phyloP scores from a whole-genome alignment of 23 tunicate genomes.

The Trididemnum nubilum region DNA sequence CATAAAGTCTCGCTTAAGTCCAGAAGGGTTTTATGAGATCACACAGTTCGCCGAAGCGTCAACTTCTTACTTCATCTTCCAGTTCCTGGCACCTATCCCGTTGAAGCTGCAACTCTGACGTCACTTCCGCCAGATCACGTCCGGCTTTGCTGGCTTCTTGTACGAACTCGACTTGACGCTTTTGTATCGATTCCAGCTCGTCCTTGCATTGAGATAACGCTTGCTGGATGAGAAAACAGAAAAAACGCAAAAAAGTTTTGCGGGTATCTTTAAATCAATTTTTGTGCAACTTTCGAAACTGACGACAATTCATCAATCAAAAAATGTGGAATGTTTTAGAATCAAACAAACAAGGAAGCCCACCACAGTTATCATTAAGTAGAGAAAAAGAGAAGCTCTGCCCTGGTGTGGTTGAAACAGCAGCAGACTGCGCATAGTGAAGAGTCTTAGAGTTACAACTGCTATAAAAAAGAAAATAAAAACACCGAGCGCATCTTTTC shows the following conservation, averaged over 20 bases:
- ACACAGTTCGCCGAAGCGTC: not conserved
- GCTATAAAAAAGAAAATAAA: no score
- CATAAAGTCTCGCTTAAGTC: no score
- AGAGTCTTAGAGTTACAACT: no score
- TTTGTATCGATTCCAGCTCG: constrained; percentile 63
- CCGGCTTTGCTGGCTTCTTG: constrained; percentile 53
- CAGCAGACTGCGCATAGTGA: no score
- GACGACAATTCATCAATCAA: not conserved
- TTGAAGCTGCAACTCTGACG: constrained; percentile 58
- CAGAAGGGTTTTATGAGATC: no score
- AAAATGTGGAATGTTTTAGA: not conserved
- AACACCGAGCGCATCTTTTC: no score
- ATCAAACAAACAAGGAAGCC: no score
- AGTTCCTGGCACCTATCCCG: constrained; percentile 60
- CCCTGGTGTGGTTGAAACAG: no score
- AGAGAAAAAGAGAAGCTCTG: no score
- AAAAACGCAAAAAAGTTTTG: not conserved
- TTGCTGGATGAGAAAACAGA: constrained; percentile 38
- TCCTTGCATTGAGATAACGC: constrained; percentile 55
- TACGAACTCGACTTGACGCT: constrained; percentile 61
- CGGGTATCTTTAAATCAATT: not conserved
- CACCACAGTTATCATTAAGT: no score
- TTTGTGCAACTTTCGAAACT: not conserved
- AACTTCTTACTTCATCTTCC: constrained; percentile 58
- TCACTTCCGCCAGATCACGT: constrained; percentile 57